phyloP scores from a whole-genome alignment of 2,797 vertebrate genomes.

The Delichon dasypus region DNA sequence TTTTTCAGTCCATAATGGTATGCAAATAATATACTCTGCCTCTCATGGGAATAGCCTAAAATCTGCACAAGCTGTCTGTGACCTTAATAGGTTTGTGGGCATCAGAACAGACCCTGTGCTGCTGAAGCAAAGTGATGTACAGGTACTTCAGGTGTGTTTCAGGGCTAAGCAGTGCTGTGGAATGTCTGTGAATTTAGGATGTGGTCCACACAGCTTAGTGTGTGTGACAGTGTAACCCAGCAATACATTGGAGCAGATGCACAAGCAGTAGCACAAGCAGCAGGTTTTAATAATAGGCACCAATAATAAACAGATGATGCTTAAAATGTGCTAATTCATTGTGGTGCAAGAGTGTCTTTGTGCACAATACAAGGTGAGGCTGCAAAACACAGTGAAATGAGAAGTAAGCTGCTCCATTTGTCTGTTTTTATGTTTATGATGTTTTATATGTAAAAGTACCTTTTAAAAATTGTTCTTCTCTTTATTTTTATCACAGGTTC shows the following conservation, averaged over 20 bases:
- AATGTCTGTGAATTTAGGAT: not conserved
- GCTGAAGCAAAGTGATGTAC: not conserved
- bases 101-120: not conserved
- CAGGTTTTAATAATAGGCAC: not conserved
- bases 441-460: not conserved
- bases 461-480: not conserved
- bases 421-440: not conserved
- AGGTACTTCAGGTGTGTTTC: not conserved
- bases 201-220: not conserved
- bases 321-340: not conserved
- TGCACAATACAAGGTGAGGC: not conserved
- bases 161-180: not conserved
- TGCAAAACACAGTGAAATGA: not conserved
- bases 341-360: not conserved
- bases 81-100: conserved; percentile 49
- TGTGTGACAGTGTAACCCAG: not conserved
- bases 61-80: conserved; percentile 43
- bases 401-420: not conserved
- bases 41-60: conserved; percentile 33
- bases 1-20: conserved; percentile 54
- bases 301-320: not conserved
- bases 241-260: not conserved
- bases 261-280: not conserved
- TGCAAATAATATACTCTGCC: conserved; percentile 58
- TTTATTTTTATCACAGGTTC: conserved; percentile 15